phyloP scores from a whole-genome alignment of 2,113 vertebrate genomes.

The Sardina pilchardus region DNA sequence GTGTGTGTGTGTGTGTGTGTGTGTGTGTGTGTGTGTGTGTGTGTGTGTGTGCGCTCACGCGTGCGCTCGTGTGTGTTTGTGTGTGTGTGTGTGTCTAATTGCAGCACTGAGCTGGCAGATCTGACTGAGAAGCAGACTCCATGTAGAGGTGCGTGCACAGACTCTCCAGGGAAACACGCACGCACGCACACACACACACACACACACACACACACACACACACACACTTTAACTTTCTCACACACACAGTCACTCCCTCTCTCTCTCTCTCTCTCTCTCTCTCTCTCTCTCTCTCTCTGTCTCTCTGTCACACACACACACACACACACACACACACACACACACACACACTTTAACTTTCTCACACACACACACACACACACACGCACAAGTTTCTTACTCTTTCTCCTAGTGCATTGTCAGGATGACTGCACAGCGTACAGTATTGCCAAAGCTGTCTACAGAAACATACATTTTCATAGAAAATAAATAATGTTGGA shows the following conservation, averaged over 20 bases:
- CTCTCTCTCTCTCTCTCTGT: background rate
- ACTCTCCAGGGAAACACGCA: slow-evolving; percentile 41
- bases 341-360: background rate
- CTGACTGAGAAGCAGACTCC: background rate
- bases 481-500: background rate
- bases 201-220: background rate
- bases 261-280: background rate
- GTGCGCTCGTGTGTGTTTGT: background rate
- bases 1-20: background rate
- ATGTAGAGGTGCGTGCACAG: slow-evolving; percentile 58
- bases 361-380: background rate
- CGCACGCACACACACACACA: no score
- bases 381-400: background rate
- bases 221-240: background rate
- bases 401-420: background rate
- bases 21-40: background rate
- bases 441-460: background rate
- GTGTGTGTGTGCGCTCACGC: slow-evolving; percentile 1
- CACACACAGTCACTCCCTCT: slow-evolving; percentile 25
- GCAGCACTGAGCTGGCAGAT: background rate
- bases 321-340: background rate
- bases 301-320: slow-evolving; percentile 13
- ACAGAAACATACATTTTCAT: background rate
- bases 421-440: background rate
- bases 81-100: background rate